Base-by-base conservation (phyloP, 2,113 vertebrate species). In the Microcebus ravelobensis region DNA sequence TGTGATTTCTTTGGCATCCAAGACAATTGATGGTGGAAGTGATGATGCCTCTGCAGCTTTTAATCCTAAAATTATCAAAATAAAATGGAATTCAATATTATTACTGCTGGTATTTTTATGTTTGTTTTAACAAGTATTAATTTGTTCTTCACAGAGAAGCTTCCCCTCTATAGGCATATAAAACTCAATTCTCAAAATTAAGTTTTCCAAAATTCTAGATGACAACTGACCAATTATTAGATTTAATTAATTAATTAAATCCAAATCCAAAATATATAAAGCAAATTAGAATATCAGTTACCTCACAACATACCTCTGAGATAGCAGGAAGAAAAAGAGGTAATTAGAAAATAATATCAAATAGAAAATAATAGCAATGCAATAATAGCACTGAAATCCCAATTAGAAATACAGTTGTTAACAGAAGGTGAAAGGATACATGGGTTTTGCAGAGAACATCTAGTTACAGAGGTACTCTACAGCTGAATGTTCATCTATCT, bases 31-130 rank as follows among this genome's bases (percentile, higher is more conserved):
- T 36, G 97, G 91, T 65, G 99, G 99, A 82, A 99, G 98, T 36
- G 99, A 99, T 0, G 99, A 99, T 85, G 99, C 99, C 96, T 99
- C 99, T 96, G 99, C 99, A 96, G 99, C 99, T 98, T 98, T 99
- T 97, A 99, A 98, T 90, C 99, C 99, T 99, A 96, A 25, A 98
- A 96, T 94, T 61, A 94, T 14, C 79, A 67, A 68, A 27, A 48
- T 76, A 48, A 96, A 98, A 45, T 70, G 2, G 65, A 87, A 10
- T 70, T 97, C 10, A 70, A 21, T 80, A 85, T 89, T 81, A 10
- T 25, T 59, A 57, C 61, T 79, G 67, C 6, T 80, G 9, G 11
- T 50, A 87, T 94, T 59, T 29, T 25, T 63, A 59, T 36, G 2
- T 61, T 83, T 89, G 18, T 93, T 31, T 89, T 81, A 79, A 63